A percentile compares a stretch with the other conserved stretches of the same genome.
These are phyloP conservation scores for Mixornis gularis DNA, from an alignment of 2,113 vertebrate genomes.

Conservation along the genomic window DNA sequence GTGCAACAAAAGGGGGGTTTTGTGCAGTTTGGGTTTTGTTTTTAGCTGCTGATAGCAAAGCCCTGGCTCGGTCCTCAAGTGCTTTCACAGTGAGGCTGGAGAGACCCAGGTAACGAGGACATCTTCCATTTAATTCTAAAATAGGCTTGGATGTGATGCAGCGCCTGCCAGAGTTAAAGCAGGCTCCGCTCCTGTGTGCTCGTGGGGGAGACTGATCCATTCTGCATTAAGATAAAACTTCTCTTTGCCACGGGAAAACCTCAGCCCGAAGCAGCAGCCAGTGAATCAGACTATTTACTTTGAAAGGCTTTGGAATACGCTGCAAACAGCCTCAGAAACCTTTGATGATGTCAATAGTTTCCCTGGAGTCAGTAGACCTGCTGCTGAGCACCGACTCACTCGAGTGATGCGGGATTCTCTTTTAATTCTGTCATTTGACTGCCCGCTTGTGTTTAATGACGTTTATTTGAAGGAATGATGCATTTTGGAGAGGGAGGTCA, in stretches of 20 bases:
- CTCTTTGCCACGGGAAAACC: background rate
- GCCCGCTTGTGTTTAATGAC: background rate
- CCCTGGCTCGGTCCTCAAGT: background rate
- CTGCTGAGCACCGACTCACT: background rate
- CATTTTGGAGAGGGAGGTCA: slow-evolving; percentile 23
- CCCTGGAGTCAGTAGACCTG: background rate
- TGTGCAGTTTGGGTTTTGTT: background rate
- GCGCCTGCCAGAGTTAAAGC: background rate
- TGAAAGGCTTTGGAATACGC: background rate
- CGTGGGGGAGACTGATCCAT: background rate
- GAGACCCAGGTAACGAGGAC: background rate
- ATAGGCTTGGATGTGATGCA: background rate
- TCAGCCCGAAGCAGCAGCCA: background rate
- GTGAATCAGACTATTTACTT: background rate
- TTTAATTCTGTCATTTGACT: background rate
- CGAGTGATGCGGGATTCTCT: background rate
- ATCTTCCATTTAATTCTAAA: background rate
- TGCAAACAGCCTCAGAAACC: background rate
- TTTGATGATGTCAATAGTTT: background rate
- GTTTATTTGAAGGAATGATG: background rate
- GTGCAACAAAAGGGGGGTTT: background rate
- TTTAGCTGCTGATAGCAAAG: background rate
- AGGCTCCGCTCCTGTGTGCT: background rate
- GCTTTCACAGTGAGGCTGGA: background rate
- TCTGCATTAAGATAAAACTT: background rate